Percentiles rank a stretch among this genome's conserved stretches.
Conservation (phyloP, 2,113 vertebrate species). For the Melanerpes formicivorus region DNA sequence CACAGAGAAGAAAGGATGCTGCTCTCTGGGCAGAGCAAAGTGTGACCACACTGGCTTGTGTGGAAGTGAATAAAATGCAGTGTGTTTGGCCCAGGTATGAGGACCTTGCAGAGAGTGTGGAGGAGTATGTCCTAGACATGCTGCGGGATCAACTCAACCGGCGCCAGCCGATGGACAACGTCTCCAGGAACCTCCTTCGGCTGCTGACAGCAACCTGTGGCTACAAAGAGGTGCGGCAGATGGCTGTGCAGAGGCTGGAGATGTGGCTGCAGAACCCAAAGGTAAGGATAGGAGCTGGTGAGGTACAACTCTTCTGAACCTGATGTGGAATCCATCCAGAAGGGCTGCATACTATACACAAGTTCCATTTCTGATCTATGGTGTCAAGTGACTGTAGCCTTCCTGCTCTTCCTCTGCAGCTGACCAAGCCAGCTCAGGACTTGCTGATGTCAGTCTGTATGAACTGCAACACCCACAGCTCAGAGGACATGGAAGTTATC, state of each 20-base stretch:
- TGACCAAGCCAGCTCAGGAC: conserved; percentile 97
- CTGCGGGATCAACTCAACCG: conserved; percentile 94
- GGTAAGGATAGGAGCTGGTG: conserved; percentile 67
- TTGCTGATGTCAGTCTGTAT: conserved; percentile 96
- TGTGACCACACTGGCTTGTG: neutral
- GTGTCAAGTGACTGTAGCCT: neutral
- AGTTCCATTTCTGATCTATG: accelerated
- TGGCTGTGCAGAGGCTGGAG: conserved; percentile 94
- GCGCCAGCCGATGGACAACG: conserved; percentile 96
- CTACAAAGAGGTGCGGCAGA: conserved; percentile 93
- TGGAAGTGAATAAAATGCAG: neutral
- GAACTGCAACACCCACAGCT: conserved; percentile 91
- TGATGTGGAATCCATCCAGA: neutral
- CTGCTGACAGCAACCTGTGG: conserved; percentile 93
- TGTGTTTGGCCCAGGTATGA: conserved; percentile 85
- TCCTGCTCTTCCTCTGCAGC: conserved; percentile 65
- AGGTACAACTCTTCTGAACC: neutral
- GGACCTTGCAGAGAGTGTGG: conserved; percentile 92
- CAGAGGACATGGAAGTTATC: conserved; percentile 95
- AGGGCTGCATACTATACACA: accelerated
- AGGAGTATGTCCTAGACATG: conserved; percentile 95
- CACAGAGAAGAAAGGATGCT: neutral
- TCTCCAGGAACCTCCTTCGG: conserved; percentile 94
- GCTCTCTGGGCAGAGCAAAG: neutral
- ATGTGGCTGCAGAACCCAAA: conserved; percentile 99